These are phyloP conservation scores for Rhinella marina DNA, from an alignment of 2,797 vertebrate genomes.

Conservation along the genomic window DNA sequence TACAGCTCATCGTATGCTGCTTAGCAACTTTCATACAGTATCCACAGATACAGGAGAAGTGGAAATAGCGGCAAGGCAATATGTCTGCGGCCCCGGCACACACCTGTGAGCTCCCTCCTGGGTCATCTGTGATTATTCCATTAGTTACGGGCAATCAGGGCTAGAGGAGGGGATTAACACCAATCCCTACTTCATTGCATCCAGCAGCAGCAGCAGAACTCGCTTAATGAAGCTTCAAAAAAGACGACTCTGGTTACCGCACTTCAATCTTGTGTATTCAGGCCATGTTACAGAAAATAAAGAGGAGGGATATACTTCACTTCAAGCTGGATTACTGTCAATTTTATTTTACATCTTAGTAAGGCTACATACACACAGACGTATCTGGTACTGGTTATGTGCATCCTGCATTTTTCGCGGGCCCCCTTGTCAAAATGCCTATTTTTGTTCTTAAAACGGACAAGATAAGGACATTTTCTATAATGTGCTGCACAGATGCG, in stretches of 20 bases:
- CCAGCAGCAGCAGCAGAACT: slow-evolving; percentile 70
- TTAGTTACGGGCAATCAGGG: slow-evolving; percentile 58
- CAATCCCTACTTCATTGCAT: slow-evolving; percentile 68
- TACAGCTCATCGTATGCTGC: slow-evolving; percentile 62
- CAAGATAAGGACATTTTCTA: too few relatives aligned
- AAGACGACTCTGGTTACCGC: slow-evolving; percentile 11
- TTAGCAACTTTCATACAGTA: slow-evolving; percentile 62
- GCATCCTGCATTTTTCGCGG: too few relatives aligned
- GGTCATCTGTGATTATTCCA: slow-evolving; percentile 59
- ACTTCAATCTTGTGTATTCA: not conserved
- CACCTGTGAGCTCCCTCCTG: slow-evolving; percentile 65
- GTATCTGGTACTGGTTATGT: too few relatives aligned
- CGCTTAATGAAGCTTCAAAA: slow-evolving; percentile 64
- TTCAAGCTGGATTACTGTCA: not conserved
- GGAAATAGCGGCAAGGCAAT: slow-evolving; percentile 64
- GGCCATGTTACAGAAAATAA: not conserved
- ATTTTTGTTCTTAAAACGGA: too few relatives aligned
- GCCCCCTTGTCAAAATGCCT: too few relatives aligned
- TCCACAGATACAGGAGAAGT: slow-evolving; percentile 59
- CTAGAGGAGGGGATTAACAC: slow-evolving; percentile 63
- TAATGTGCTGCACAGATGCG: too few relatives aligned
- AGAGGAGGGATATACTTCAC: not conserved
- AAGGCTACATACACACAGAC: not conserved
- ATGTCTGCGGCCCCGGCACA: slow-evolving; percentile 63
- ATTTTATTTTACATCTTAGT: not conserved